phyloP scores from a whole-genome alignment of 2,888 invertebrate genomes.

The Hypolimnas misippus region DNA sequence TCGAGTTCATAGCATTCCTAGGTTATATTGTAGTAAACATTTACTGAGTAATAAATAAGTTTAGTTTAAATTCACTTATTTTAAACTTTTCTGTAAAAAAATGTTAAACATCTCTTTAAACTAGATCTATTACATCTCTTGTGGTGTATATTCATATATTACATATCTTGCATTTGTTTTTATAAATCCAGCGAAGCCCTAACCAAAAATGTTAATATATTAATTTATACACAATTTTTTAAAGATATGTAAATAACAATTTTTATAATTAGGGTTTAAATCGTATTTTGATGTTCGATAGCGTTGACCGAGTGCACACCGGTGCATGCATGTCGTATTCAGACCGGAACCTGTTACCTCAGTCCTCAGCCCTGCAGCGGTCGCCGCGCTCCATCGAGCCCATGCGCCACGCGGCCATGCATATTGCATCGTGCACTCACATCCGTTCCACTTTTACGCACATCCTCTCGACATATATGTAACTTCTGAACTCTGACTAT shows the following conservation, averaged over 20 bases:
- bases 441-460: slow-evolving; percentile 77
- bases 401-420: slow-evolving; percentile 50
- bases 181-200: too few species aligned
- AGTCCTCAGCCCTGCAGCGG: slow-evolving; percentile 47
- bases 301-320: slow-evolving; percentile 26
- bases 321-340: slow-evolving; percentile 55
- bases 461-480: slow-evolving; percentile 37
- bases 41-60: too few species aligned
- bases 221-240: too few species aligned
- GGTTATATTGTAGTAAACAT: neutral
- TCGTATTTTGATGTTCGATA: neutral
- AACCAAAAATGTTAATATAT: too few species aligned
- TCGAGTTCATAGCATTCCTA: neutral
- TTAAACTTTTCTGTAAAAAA: too few species aligned
- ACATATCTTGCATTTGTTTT: too few species aligned
- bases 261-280: too few species aligned
- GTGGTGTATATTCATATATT: too few species aligned
- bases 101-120: too few species aligned
- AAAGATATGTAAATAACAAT: too few species aligned
- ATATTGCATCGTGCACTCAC: slow-evolving; percentile 63
- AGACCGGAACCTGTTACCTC: slow-evolving; percentile 61
- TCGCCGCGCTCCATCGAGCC: slow-evolving; percentile 65
- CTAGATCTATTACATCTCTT: too few species aligned
- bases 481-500: slow-evolving; percentile 15
- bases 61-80: too few species aligned